Base-by-base conservation (phyloP, 1,140 invertebrate species). In the Belonocnema kinseyi region DNA sequence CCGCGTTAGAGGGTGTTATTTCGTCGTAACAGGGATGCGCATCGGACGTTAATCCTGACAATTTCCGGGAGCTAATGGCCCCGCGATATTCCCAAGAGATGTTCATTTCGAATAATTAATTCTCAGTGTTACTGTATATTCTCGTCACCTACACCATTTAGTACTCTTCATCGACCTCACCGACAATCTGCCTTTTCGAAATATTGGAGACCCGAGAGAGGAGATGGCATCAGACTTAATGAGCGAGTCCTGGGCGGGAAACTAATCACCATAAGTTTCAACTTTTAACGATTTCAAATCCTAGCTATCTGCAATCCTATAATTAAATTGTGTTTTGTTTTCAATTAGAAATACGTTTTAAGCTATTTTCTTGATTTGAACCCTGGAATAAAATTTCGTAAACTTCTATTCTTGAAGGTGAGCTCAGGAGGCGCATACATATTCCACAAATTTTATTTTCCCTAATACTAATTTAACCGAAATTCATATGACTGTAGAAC, bases 31-130 rank as follows among this genome's bases (percentile, higher is more conserved):
- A 74, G 79, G 80, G 78, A 82, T 70, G 78, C 80, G 82, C 77
- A 77, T 80, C 79, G 77, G 76, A 88, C 83, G 82, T 86, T 85
- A 88, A 89, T 82, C 86, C 71, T 78, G 85, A 87, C 88, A 91
- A 91, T 91, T 91, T 90, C 90, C 90, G 88, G 89, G 79, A 87
- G 87, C 88, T 91, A 91, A 91, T 91, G 86, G 86, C 82, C 77
- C 85, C 83, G 16, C 53, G 83, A 84, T 84, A 87, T 84, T 81
- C 85, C 81, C 74, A 51, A 80, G 75, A 83, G 80, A 84, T 82
- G 83, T 88, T 88, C 87, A 88, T 90, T 89, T 86, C 86, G 84
- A 88, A 89, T 90, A 90, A 90, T 91, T 90, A 90, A 90, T 89
- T 88, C 83, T 80, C 77, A 74, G 76, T 77, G 56, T 82, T 75